Percentiles rank a stretch among this genome's conserved stretches.
Evolutionary conservation across 1,140 invertebrate species (phyloP).

Genomic region (Pseudobourletiella spinata): DNA sequence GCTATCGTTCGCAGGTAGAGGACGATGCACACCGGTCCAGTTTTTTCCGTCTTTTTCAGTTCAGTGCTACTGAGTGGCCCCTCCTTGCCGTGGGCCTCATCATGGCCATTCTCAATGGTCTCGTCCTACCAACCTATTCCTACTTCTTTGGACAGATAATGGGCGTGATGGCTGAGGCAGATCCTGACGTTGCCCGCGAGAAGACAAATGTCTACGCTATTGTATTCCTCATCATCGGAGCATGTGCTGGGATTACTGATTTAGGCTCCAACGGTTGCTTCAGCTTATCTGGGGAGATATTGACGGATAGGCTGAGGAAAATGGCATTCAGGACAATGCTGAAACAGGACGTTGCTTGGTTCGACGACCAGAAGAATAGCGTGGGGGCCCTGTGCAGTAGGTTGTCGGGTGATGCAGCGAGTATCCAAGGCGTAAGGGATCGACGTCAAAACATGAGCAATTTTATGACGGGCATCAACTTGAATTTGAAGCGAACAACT

Average conservation of each 20-base stretch:
- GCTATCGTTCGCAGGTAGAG: too few species aligned
- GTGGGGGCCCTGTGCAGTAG: constrained; percentile 67
- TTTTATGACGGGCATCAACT: background rate
- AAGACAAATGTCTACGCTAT: constrained; percentile 57
- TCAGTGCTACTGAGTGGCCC: constrained; percentile 67
- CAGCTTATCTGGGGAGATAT: constrained; percentile 47
- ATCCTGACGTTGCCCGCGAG: constrained; percentile 47
- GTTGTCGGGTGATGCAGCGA: constrained; percentile 65
- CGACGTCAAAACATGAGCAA: background rate
- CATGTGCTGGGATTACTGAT: constrained; percentile 52
- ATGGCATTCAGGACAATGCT: constrained; percentile 62
- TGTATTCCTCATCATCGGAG: constrained; percentile 56
- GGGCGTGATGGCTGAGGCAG: constrained; percentile 44
- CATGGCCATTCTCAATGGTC: constrained; percentile 59
- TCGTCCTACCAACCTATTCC: constrained; percentile 67
- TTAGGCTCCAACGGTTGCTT: constrained; percentile 56
- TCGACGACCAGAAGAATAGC: constrained; percentile 62
- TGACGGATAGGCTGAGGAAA: constrained; percentile 43
- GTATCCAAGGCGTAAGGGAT: constrained; percentile 61
- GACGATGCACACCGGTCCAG: constrained; percentile 41
- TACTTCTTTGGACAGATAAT: constrained; percentile 75
- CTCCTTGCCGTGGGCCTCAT: constrained; percentile 61
- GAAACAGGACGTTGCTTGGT: constrained; percentile 74
- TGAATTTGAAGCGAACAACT: background rate
- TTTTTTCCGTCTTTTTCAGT: constrained; percentile 53